These are phyloP conservation scores for Ramphastos sulfuratus DNA, from an alignment of 2,113 vertebrate genomes.

Conservation along the genomic window DNA sequence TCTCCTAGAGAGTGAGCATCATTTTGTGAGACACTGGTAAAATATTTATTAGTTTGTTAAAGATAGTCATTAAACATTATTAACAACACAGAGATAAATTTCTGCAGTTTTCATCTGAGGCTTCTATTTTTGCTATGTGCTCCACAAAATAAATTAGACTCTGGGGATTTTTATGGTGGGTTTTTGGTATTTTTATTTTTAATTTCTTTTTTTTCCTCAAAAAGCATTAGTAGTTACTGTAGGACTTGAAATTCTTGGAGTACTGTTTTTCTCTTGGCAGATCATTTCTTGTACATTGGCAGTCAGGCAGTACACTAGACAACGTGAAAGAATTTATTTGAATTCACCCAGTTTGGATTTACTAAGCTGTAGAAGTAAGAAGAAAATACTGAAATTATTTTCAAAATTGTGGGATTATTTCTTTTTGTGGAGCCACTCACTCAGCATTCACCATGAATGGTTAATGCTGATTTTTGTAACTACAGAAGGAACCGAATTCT, in stretches of 20 bases:
- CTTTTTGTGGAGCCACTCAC: neutral
- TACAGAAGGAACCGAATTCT: neutral
- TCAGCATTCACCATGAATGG: neutral
- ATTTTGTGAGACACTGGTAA: neutral
- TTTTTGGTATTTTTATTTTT: neutral
- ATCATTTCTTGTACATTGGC: neutral
- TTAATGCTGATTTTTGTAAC: neutral
- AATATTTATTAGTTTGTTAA: neutral
- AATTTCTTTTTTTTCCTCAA: neutral
- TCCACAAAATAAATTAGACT: neutral
- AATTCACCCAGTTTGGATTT: neutral
- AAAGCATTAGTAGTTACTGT: neutral
- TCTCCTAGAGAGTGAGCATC: constrained; percentile 25
- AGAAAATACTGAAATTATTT: neutral
- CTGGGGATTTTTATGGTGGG: neutral
- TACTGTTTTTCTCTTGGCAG: constrained; percentile 13
- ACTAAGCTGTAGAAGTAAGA: neutral
- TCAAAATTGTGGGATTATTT: neutral
- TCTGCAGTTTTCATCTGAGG: neutral
- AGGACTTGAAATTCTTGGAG: neutral
- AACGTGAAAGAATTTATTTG: neutral
- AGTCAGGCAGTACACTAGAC: neutral
- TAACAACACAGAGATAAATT: neutral
- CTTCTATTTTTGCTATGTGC: neutral
- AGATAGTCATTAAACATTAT: neutral